Percentiles rank a stretch among this genome's conserved stretches.
Evolutionary conservation across 1,140 invertebrate species (phyloP).

Genomic region (fruit fly (Drosophila melanogaster)): DNA sequence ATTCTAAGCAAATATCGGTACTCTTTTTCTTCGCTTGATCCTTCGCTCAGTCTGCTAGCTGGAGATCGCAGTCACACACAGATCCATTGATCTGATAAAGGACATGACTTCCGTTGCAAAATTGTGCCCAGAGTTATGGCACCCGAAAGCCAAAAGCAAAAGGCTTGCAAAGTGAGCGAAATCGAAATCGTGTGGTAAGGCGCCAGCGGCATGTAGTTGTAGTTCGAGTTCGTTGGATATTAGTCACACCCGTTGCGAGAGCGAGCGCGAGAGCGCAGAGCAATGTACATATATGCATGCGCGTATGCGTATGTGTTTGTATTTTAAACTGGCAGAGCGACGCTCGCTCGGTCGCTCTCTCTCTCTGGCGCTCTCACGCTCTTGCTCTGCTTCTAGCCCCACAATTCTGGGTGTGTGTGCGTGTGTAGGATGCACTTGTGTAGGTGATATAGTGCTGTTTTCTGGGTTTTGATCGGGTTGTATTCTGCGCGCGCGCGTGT

Average conservation of each 20-base stretch:
- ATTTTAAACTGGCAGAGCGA: background rate
- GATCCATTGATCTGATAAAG: background rate
- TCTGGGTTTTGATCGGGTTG: conserved; percentile 52
- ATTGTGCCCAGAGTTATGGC: background rate
- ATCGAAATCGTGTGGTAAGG: conserved; percentile 13
- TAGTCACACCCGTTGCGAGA: conserved; percentile 8
- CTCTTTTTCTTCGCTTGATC: too few relatives aligned
- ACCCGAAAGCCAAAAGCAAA: background rate
- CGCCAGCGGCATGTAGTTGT: conserved; percentile 9
- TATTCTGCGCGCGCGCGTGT: conserved; percentile 4
- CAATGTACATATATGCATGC: too few relatives aligned
- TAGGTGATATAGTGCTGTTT: conserved; percentile 13
- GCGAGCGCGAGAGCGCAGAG: background rate
- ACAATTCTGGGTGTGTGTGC: conserved; percentile 1
- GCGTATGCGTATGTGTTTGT: too few relatives aligned
- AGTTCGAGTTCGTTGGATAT: background rate
- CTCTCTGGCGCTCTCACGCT: background rate
- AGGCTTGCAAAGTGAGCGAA: conserved; percentile 10
- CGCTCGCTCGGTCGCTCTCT: background rate
- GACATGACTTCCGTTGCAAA: conserved; percentile 13
- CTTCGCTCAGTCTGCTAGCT: background rate
- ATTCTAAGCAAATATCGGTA: too few relatives aligned
- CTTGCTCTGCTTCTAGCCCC: conserved; percentile 2
- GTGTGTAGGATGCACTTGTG: conserved; percentile 10
- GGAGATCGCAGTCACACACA: background rate